A percentile compares a stretch with the other conserved stretches of the same genome.
These are phyloP conservation scores for Garra rufa DNA, from an alignment of 2,113 vertebrate genomes.

Conservation along the genomic window DNA sequence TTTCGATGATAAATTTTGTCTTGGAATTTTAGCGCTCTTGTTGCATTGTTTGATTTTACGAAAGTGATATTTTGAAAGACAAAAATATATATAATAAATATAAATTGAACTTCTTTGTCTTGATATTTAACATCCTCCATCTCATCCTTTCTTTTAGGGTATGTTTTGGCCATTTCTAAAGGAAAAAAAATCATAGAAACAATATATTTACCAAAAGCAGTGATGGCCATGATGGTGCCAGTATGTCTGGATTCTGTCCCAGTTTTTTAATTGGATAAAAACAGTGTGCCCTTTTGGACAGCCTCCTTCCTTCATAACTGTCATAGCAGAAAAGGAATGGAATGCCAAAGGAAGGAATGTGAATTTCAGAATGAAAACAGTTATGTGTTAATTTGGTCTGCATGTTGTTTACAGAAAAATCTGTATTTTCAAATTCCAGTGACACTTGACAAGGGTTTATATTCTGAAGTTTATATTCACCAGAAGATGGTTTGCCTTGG, in stretches of 20 bases:
- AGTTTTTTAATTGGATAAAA: constrained; percentile 49
- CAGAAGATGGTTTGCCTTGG: neutral
- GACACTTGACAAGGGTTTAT: neutral
- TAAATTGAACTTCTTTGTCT: constrained; percentile 4
- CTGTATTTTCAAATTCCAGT: neutral
- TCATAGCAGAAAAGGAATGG: constrained; percentile 46
- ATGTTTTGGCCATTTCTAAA: neutral
- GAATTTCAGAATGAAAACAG: neutral
- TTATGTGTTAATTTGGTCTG: neutral
- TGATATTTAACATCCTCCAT: neutral
- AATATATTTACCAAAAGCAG: neutral
- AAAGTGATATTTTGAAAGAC: constrained; percentile 62
- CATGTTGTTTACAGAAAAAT: neutral
- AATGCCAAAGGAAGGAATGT: constrained; percentile 3
- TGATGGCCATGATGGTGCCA: neutral
- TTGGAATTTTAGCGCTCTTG: constrained; percentile 43
- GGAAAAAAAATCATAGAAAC: neutral
- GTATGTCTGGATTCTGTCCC: constrained; percentile 3
- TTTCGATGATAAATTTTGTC: constrained; percentile 22
- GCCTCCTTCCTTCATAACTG: constrained; percentile 45
- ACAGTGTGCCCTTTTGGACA: constrained; percentile 56
- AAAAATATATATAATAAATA: constrained; percentile 39
- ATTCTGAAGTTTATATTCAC: neutral
- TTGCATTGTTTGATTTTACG: constrained; percentile 50
- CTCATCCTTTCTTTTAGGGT: neutral